A percentile compares a stretch with the other conserved stretches of the same genome.
Evolutionary conservation across 2,797 vertebrate species (phyloP).

Genomic region (Leptoclinus maculatus): DNA sequence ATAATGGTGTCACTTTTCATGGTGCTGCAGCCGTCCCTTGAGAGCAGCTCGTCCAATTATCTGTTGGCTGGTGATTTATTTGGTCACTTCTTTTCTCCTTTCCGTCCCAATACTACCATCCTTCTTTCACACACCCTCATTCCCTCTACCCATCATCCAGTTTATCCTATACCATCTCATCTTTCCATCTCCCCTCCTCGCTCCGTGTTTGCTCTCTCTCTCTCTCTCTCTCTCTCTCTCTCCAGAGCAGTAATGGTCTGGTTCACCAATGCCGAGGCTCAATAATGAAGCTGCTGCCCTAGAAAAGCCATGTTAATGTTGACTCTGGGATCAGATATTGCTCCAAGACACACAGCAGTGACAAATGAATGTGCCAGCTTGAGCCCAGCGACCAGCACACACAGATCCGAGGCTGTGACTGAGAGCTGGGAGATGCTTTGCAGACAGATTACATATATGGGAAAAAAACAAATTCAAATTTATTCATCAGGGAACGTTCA

Average conservation of each 20-base stretch:
- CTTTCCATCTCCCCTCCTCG: conserved; percentile 48
- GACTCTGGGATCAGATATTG: conserved; percentile 68
- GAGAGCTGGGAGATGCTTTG: conserved; percentile 28
- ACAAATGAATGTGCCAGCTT: conserved; percentile 61
- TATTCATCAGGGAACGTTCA: conserved; percentile 17
- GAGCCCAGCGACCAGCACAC: conserved; percentile 48
- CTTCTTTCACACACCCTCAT: conserved; percentile 59
- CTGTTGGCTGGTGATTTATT: conserved; percentile 78
- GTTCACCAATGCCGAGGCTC: conserved; percentile 52
- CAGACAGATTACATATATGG: conserved; percentile 33
- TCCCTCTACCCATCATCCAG: conserved; percentile 45
- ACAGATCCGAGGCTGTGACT: conserved; percentile 31
- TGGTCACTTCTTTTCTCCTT: conserved; percentile 68
- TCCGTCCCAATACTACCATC: conserved; percentile 41
- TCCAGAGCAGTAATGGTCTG: conserved; percentile 64
- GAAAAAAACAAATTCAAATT: conserved; percentile 30
- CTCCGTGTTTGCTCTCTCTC: not conserved
- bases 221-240: conserved; percentile 23
- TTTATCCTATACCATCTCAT: conserved; percentile 56
- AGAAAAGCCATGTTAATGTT: conserved; percentile 74
- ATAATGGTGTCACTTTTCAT: conserved; percentile 74
- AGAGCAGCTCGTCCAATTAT: conserved; percentile 76
- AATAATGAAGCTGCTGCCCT: conserved; percentile 70
- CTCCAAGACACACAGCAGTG: conserved; percentile 55
- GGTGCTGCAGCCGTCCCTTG: conserved; percentile 59